phyloP scores from a whole-genome alignment of 1,140 invertebrate genomes.

The Achatina immaculata region DNA sequence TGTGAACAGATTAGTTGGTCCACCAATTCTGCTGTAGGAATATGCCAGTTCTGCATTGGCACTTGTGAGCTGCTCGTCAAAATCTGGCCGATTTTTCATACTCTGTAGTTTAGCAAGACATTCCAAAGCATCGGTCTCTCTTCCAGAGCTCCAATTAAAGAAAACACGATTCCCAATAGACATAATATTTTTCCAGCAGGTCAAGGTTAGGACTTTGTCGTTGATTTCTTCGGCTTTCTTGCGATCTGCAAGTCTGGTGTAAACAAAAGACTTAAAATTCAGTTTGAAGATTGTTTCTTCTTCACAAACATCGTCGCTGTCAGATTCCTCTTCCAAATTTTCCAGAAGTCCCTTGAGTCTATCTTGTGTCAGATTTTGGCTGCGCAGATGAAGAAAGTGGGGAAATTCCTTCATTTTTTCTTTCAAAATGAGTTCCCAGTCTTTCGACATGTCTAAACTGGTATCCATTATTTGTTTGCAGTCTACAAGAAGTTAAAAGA shows the following conservation, averaged over 20 bases:
- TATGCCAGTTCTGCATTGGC: constrained; percentile 14
- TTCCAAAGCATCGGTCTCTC: background rate
- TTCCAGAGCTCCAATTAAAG: background rate
- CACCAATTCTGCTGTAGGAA: background rate
- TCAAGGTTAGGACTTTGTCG: background rate
- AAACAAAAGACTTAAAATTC: background rate
- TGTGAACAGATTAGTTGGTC: background rate
- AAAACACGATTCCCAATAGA: background rate
- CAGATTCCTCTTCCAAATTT: background rate
- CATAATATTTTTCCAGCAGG: background rate
- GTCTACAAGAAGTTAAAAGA: too few relatives aligned
- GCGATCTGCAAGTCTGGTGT: background rate
- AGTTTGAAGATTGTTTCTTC: background rate
- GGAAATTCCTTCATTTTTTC: background rate
- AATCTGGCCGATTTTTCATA: background rate
- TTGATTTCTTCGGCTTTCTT: background rate
- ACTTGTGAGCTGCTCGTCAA: background rate
- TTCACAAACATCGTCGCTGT: background rate
- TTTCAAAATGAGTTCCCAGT: background rate
- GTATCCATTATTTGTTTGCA: too few relatives aligned
- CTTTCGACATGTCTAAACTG: too few relatives aligned
- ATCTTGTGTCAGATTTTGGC: background rate
- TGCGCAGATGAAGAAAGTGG: background rate
- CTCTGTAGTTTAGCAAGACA: background rate
- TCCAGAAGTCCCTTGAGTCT: background rate